Percentiles rank a stretch among this genome's conserved stretches.
phyloP scores from a whole-genome alignment of 1,140 invertebrate genomes.

The Heliconius nattereri region DNA sequence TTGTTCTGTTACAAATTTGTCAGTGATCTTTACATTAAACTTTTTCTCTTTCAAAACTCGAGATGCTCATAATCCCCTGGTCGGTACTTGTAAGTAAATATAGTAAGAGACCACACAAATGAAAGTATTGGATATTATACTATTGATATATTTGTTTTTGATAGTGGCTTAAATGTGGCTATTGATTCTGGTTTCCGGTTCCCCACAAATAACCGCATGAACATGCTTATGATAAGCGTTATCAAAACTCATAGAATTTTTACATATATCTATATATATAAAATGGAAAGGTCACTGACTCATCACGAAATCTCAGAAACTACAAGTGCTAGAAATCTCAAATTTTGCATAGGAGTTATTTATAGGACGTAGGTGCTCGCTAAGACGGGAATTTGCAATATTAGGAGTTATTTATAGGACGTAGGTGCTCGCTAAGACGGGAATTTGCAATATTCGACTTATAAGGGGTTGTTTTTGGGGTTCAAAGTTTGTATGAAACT shows the following conservation, averaged over 20 bases:
- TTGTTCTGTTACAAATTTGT: constrained; percentile 81
- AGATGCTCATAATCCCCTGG: constrained; percentile 72
- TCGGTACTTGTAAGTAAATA: constrained; percentile 68
- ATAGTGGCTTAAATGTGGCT: constrained; percentile 46
- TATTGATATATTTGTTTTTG: constrained; percentile 48
- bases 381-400: too few species aligned
- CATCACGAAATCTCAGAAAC: too few species aligned
- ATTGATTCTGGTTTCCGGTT: constrained; percentile 56
- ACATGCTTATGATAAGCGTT: constrained; percentile 30
- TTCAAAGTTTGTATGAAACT: too few species aligned
- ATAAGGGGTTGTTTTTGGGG: too few species aligned
- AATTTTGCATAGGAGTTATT: too few species aligned
- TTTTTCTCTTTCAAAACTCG: constrained; percentile 78
- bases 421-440: too few species aligned
- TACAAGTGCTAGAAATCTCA: too few species aligned
- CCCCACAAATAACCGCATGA: constrained; percentile 41
- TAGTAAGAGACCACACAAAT: constrained; percentile 75
- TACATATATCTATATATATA: too few species aligned
- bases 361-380: too few species aligned
- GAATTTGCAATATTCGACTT: too few species aligned
- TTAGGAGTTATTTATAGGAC: too few species aligned
- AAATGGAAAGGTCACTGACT: too few species aligned
- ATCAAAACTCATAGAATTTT: not conserved
- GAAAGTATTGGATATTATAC: constrained; percentile 57
- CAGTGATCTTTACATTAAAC: constrained; percentile 80